Conservation (phyloP, 2,888 invertebrate species). For the Antheraea yamamai region DNA sequence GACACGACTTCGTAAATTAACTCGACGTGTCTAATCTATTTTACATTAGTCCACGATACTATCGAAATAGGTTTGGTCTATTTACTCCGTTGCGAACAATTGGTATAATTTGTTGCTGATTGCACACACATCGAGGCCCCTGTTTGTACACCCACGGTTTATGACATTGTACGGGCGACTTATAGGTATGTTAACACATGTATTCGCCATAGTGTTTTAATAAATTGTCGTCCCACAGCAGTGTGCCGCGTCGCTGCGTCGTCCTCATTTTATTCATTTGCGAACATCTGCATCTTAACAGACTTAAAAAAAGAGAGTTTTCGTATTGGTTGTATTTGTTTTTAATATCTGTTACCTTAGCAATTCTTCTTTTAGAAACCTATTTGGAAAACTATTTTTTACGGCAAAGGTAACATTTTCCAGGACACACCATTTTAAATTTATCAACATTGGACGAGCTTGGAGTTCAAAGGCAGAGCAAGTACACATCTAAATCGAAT, state of each 20-base stretch:
- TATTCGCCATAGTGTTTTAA: slow-evolving; percentile 12
- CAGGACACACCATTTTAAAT: too few species aligned
- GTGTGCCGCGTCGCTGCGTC: background rate
- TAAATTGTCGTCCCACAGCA: background rate
- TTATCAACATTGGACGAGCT: too few species aligned
- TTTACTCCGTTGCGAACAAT: slow-evolving; percentile 30
- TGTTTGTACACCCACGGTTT: slow-evolving; percentile 16
- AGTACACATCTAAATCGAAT: too few species aligned
- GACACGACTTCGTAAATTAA: slow-evolving; percentile 40
- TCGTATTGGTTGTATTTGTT: too few species aligned
- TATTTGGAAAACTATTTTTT: too few species aligned
- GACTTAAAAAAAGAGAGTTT: too few species aligned
- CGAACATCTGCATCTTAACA: background rate
- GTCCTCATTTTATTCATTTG: background rate
- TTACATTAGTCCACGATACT: slow-evolving; percentile 31
- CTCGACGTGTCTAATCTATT: slow-evolving; percentile 51
- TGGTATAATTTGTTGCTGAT: slow-evolving; percentile 17
- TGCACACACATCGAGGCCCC: background rate
- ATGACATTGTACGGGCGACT: slow-evolving; percentile 11
- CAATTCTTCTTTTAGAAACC: too few species aligned
- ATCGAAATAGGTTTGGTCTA: slow-evolving; percentile 27
- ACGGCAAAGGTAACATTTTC: too few species aligned
- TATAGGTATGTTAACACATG: background rate
- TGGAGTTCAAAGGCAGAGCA: too few species aligned
- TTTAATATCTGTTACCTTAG: too few species aligned